Percentiles rank a stretch among this genome's conserved stretches.
Evolutionary conservation across 2,888 invertebrate species (phyloP).

Genomic region (Lycia hirtaria): DNA sequence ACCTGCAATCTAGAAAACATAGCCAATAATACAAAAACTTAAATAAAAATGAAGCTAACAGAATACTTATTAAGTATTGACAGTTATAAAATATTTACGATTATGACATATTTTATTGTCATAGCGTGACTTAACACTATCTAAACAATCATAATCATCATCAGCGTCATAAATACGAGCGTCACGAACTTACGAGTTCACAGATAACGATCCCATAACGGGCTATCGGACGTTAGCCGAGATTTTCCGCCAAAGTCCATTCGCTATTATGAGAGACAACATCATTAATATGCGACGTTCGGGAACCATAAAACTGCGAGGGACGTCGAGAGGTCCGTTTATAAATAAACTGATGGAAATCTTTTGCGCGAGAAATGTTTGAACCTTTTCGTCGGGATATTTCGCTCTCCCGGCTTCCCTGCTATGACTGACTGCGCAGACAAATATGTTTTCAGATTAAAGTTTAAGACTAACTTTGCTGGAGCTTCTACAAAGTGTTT

Average conservation of each 20-base stretch:
- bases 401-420: conserved; percentile 32
- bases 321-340: conserved; percentile 39
- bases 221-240: conserved; percentile 27
- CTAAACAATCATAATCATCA: conserved; percentile 7
- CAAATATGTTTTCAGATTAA: conserved; percentile 39
- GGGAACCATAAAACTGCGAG: conserved; percentile 36
- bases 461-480: conserved; percentile 35
- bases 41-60: too few relatives aligned
- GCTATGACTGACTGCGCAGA: conserved; percentile 38
- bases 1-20: too few relatives aligned
- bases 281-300: conserved; percentile 40
- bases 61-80: too few relatives aligned
- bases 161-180: conserved; percentile 2
- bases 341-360: conserved; percentile 40
- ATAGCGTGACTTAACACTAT: conserved; percentile 3
- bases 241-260: conserved; percentile 27
- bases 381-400: conserved; percentile 30
- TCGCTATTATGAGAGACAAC: conserved; percentile 36
- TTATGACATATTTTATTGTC: background rate
- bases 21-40: too few relatives aligned
- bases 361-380: conserved; percentile 30
- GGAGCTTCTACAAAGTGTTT: conserved; percentile 32
- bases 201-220: conserved; percentile 27
- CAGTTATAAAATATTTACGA: too few relatives aligned
- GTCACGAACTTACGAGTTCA: conserved; percentile 12